phyloP scores from a whole-genome alignment of 2,888 invertebrate genomes.

The Minunthozetes semirufus region DNA sequence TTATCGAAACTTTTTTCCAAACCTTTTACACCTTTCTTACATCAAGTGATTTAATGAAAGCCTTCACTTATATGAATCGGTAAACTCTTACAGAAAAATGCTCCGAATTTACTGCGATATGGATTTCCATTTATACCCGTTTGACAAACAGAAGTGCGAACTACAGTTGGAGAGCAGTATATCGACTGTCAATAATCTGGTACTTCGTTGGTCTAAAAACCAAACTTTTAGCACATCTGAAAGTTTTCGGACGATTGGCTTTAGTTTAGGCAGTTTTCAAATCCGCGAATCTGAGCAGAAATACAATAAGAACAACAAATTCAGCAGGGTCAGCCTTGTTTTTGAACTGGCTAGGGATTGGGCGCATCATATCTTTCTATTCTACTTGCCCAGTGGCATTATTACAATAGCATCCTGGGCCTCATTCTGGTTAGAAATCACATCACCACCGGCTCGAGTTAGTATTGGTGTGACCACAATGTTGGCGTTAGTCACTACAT shows the following conservation, averaged over 20 bases:
- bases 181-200: not conserved
- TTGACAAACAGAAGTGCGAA: constrained; percentile 19
- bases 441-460: constrained; percentile 42
- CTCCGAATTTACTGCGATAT: constrained; percentile 26
- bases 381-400: constrained; percentile 40
- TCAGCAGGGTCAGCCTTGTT: constrained; percentile 38
- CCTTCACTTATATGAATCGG: too few relatives aligned
- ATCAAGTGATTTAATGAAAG: too few relatives aligned
- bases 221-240: not conserved
- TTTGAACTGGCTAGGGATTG: constrained; percentile 41
- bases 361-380: constrained; percentile 41
- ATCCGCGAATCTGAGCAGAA: not conserved
- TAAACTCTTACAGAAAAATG: not conserved
- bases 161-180: constrained; percentile 13
- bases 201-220: not conserved
- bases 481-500: constrained; percentile 42
- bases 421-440: constrained; percentile 43
- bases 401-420: constrained; percentile 42
- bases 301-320: constrained; percentile 19
- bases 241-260: constrained; percentile 30
- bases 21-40: too few relatives aligned
- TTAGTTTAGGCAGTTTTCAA: not conserved
- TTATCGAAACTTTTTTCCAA: not conserved
- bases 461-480: constrained; percentile 42
- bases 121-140: constrained; percentile 30